phyloP scores from a whole-genome alignment of 2,113 vertebrate genomes.

The Xerus inauris region DNA sequence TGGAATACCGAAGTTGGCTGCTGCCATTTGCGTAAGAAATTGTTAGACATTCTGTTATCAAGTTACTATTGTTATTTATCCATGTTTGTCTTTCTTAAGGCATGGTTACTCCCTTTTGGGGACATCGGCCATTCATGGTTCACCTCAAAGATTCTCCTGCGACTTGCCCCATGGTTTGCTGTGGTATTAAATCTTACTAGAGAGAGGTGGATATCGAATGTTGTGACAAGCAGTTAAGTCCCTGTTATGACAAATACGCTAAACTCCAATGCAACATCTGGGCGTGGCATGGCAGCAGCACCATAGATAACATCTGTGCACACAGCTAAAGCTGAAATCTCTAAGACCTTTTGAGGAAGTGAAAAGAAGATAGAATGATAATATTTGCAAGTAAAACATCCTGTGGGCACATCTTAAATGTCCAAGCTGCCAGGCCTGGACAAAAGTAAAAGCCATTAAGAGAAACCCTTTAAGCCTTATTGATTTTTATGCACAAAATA shows the following conservation, averaged over 20 bases:
- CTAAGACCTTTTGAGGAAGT: background rate
- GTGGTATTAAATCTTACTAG: background rate
- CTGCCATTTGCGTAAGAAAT: background rate
- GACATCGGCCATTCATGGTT: background rate
- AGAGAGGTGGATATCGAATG: background rate
- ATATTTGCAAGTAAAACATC: conserved; percentile 32
- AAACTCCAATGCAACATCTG: conserved; percentile 70
- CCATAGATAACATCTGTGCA: conserved; percentile 32
- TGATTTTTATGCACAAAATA: conserved; percentile 68
- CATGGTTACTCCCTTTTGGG: background rate
- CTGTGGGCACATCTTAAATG: background rate
- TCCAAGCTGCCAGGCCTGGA: conserved; percentile 3
- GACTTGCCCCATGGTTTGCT: background rate
- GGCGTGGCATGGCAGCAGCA: background rate
- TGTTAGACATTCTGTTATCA: background rate
- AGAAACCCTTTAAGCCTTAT: conserved; percentile 62
- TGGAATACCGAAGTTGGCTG: background rate
- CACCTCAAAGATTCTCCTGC: background rate
- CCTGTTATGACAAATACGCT: background rate
- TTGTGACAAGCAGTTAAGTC: background rate
- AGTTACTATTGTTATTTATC: background rate
- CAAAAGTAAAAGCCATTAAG: conserved; percentile 51
- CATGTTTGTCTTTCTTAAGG: background rate
- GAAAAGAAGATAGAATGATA: conserved; percentile 21
- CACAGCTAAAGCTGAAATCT: background rate